A percentile compares a stretch with the other conserved stretches of the same genome.
These are phyloP conservation scores for Ophion ellenae DNA, from an alignment of 2,888 invertebrate species.

Conservation along the genomic window DNA sequence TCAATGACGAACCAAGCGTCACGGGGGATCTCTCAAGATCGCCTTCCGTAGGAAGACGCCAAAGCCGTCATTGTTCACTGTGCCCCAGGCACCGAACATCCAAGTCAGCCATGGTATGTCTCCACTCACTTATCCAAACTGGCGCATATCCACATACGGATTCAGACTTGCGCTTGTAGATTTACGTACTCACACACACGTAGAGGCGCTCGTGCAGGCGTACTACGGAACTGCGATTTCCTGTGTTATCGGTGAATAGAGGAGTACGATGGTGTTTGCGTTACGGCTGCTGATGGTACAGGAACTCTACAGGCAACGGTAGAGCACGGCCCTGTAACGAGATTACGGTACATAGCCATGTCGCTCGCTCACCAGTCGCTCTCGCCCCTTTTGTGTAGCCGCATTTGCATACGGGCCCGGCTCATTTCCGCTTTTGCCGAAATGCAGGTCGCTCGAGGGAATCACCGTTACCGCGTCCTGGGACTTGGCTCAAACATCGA, in stretches of 20 bases:
- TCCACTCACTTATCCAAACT: constrained; percentile 35
- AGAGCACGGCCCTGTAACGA: constrained; percentile 70
- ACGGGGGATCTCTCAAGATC: constrained; percentile 19
- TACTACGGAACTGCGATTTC: constrained; percentile 23
- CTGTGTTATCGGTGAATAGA: constrained; percentile 11
- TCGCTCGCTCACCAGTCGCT: constrained; percentile 45
- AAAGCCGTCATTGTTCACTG: constrained; percentile 6
- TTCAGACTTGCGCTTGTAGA: neutral
- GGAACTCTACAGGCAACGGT: constrained; percentile 15
- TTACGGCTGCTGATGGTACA: constrained; percentile 29
- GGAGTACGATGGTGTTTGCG: constrained; percentile 17
- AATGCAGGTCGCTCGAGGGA: constrained; percentile 78
- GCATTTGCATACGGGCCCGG: constrained; percentile 75
- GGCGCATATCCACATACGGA: neutral
- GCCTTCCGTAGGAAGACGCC: constrained; percentile 24
- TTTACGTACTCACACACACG: neutral
- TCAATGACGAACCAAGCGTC: constrained; percentile 2
- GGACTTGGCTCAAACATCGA: constrained; percentile 46
- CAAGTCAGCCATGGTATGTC: constrained; percentile 14
- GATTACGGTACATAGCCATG: constrained; percentile 72
- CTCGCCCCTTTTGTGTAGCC: constrained; percentile 55
- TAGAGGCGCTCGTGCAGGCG: neutral
- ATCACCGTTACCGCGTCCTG: constrained; percentile 71
- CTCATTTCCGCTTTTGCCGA: constrained; percentile 79
- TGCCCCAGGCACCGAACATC: constrained; percentile 22